Base-by-base conservation (phyloP, 2,797 vertebrate species). In the Pangasius larnaudii region DNA sequence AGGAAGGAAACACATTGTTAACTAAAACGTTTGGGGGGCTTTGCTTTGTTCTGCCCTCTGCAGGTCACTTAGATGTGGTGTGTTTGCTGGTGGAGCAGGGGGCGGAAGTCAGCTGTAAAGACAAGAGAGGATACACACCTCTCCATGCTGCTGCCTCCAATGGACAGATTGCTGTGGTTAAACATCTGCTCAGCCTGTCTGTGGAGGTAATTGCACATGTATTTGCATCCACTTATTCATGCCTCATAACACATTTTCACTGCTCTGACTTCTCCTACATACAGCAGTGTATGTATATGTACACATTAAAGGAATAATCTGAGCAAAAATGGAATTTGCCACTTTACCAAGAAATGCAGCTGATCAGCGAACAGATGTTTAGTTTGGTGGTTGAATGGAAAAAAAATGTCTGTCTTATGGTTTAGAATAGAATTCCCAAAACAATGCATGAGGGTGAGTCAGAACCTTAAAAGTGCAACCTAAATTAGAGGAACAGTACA, bases 111-210 rank as follows among this genome's bases (percentile, higher is more conserved):
- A 97, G 96, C 90, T 99, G 97, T 90, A 99, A 99, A 92, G 98
- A 99, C 94, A 99, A 99, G 93, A 96, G 98, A n/a, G 98, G 98
- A 42, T 99, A 99, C 93, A 98, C 97, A 0, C 97, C 98, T 0
- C 96, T 99, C 14, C 98, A 99, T 27, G 96, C 98, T 0, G 98
- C 98, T 0, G 97, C 98, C 81, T 98, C 98, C 92, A 98, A 97
- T 0, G 98, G 98, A 33, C 97, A 99, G 94, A 98, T 99, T 84
- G 94, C 92, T 0, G 95, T 99, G 75, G 98, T 99, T 89, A 99
- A 99, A 91, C 98, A 98, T 90, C 97, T 99, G 89, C 96, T 99
- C 89, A 98, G 97, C 92, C 95, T 99, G 87, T 95, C 97, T 0
- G 97, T 98, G 80, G 98, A 99, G 97, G 98, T 94, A 84, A 33